phyloP scores from a whole-genome alignment of 2,113 vertebrate genomes.

The Podilymbus podiceps region DNA sequence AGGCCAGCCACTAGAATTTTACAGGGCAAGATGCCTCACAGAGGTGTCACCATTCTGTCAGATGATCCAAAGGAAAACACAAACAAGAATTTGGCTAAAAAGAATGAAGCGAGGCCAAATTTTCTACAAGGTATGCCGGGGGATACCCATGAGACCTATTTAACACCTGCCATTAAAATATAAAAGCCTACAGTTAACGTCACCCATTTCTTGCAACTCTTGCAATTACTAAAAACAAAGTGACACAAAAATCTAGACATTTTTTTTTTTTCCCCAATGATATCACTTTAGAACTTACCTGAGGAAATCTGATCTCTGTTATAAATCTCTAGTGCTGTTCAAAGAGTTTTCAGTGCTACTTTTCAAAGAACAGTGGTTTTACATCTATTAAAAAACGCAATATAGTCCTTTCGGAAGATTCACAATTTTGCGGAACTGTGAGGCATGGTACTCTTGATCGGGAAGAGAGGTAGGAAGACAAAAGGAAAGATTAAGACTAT shows the following conservation, averaged over 20 bases:
- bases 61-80: background rate
- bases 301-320: background rate
- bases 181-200: background rate
- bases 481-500: background rate
- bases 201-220: background rate
- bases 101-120: background rate
- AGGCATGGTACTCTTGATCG: background rate
- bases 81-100: background rate
- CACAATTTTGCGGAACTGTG: background rate
- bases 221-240: background rate
- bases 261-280: fast-evolving
- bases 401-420: background rate
- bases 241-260: background rate
- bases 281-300: background rate
- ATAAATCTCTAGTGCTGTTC: background rate
- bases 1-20: background rate
- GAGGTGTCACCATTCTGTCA: background rate
- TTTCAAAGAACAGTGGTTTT: background rate
- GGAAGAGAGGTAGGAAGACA: background rate
- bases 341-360: background rate
- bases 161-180: background rate
- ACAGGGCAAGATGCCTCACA: background rate
- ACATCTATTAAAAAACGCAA: background rate
- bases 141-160: background rate
- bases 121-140: background rate